Conservation (phyloP, 2,888 invertebrate genomes). For the Horisme vitalbata region DNA sequence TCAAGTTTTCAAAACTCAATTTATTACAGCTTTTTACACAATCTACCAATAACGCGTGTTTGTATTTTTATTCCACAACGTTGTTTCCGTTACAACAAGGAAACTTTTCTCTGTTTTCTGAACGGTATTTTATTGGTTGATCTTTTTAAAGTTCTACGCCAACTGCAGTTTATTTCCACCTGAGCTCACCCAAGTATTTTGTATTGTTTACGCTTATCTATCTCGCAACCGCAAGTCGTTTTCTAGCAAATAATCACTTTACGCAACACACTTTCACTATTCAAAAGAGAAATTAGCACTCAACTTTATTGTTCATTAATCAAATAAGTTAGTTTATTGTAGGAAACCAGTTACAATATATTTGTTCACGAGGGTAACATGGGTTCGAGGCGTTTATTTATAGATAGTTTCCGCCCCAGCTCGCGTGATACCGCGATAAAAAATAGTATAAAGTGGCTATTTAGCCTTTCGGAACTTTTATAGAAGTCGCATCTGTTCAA, state of each 20-base stretch:
- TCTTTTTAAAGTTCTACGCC: too few species aligned
- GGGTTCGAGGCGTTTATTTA: neutral
- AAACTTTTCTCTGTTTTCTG: slow-evolving; percentile 19
- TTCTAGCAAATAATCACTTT: slow-evolving; percentile 33
- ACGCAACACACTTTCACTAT: slow-evolving; percentile 31
- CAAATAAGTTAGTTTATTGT: slow-evolving; percentile 14
- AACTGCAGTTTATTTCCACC: too few species aligned
- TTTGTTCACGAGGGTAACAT: slow-evolving; percentile 1
- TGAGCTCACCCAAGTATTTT: neutral
- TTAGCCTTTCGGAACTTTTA: too few species aligned
- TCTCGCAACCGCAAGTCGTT: slow-evolving; percentile 24
- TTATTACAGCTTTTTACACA: too few species aligned
- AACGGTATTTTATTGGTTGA: slow-evolving; percentile 18
- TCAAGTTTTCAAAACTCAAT: too few species aligned
- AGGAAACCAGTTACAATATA: slow-evolving; percentile 7
- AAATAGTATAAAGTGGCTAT: too few species aligned
- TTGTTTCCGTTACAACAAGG: slow-evolving; percentile 4
- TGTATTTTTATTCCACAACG: neutral
- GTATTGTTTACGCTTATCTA: neutral
- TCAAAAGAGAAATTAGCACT: slow-evolving; percentile 26
- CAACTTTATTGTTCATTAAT: slow-evolving; percentile 24
- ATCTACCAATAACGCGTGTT: too few species aligned
- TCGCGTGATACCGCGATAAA: too few species aligned
- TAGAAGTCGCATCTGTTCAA: too few species aligned
- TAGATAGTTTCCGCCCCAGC: too few species aligned